Base-by-base conservation (phyloP, 2,888 invertebrate genomes). In the Icerya purchasi region DNA sequence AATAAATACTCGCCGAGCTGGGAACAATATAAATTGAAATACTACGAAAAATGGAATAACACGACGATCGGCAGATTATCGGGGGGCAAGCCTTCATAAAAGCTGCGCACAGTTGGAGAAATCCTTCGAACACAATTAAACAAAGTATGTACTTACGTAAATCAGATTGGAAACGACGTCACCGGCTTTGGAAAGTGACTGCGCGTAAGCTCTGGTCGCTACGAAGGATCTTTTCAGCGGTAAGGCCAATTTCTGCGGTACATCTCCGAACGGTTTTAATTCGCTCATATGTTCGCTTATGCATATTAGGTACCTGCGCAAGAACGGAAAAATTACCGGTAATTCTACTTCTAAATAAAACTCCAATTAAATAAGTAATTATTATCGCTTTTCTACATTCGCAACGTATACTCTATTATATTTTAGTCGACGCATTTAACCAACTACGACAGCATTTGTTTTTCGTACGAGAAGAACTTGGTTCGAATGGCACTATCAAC, bases 221-320 rank as follows among this genome's bases (percentile, higher is more conserved):
- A 94, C 88, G 75, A 97, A 94, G 0, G 93, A 88, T 55, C 94
- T 76, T 67, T 88, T 84, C 67, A 96, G 80, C 73, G 93, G 92
- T 62, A 84, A 79, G 10, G 87, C 84, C 63, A 96, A 77, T 74
- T 93, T 94, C 69, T 83, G 81, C 1, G 94, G 94, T 53, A 93
- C 88, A 71, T 94, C 93, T 22, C 91, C 93, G 70, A 96, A 96
- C 0, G 96, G 94, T 69, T 89, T 83, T 72, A 94, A 79, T 66
- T 90, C 86, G 59, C 85, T 83, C 92, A 96, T 93, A 70, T 89
- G 84, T 68, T 87, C 84, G 66, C 84, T 84, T 63, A 94, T 86
- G 73, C 96, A 96, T 58, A 80, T 79, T 67, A 90, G 72, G 70
- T 90, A 87, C 69, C 83, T 83, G 73, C 0, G 69, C 70, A n/a